Percentiles rank a stretch among this genome's conserved stretches.
phyloP scores from a whole-genome alignment of 2,888 invertebrate genomes.

The Netelia fuscicornis region DNA sequence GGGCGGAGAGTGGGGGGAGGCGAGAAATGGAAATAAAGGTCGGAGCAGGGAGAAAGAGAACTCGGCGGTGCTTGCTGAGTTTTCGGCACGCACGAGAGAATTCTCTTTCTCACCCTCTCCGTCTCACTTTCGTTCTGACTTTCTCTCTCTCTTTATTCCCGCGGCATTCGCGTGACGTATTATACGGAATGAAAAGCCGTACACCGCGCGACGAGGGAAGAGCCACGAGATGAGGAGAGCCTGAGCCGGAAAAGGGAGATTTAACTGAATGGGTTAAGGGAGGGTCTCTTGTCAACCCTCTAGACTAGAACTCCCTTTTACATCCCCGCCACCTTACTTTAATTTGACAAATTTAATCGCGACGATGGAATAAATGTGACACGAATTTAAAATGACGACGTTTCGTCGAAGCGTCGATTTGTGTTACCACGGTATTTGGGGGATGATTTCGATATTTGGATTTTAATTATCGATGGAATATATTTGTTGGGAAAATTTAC shows the following conservation, averaged over 20 bases:
- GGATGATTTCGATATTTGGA: not conserved
- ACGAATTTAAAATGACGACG: slow-evolving; percentile 9
- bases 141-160: not conserved
- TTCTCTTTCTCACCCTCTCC: not conserved
- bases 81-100: slow-evolving; percentile 45
- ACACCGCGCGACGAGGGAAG: slow-evolving; percentile 25
- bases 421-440: too few relatives aligned
- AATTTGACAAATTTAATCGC: slow-evolving; percentile 36
- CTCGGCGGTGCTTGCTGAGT: not conserved
- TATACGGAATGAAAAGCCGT: slow-evolving; percentile 46
- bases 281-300: slow-evolving; percentile 33
- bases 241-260: not conserved
- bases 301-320: not conserved
- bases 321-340: not conserved
- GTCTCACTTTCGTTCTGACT: not conserved
- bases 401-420: too few relatives aligned
- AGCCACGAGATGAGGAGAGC: not conserved
- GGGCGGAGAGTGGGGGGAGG: too few relatives aligned
- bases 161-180: slow-evolving; percentile 46
- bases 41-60: not conserved
- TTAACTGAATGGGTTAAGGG: slow-evolving; percentile 36
- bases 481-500: not conserved
- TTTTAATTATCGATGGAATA: not conserved
- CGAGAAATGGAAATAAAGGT: not conserved
- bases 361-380: not conserved